Base-by-base conservation (phyloP, 1,140 invertebrate genomes). In the Megalonaias nervosa region DNA sequence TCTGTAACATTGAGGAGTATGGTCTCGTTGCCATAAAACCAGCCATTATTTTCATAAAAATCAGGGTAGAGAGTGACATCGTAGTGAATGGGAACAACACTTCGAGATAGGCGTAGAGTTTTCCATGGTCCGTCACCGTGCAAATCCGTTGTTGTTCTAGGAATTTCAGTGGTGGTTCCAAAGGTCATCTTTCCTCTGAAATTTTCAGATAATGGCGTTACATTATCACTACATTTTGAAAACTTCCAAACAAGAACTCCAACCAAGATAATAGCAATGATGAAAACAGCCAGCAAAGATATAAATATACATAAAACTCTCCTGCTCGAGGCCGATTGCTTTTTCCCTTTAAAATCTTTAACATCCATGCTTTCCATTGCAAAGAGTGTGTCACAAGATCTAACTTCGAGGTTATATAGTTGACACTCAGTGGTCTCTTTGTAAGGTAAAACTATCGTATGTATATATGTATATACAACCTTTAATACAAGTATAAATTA, bases 61-160 rank as follows among this genome's bases (percentile, higher is more conserved):
- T 96, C 92, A 0, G 96, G 96, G 76, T 94, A 91, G 58, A 97
- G 89, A 13, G 91, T 92, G 2, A 98, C 85, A 68, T 95, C 93
- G 86, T 98, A 98, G 80, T 94, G 93, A 0, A 92, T 75, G 0
- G 97, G 96, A 17, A 91, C 90, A 1, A 96, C 92, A 71, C 93
- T 91, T 11, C 89, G 87, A 0, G 95, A 93, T 65, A 98, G 90
- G 38, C 95, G 92, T 9, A 86, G 77, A 19, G 81, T 78, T 19
- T 82, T 77, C 90, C 90, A 91, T 0, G 89, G 90, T 58, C 88
- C 84, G 11, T 82, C 81, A 17, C 82, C 81, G 17, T 74, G 71
- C 1, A 61, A 71, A 19, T 62, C 31, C 13, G 73, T 67, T n/a
- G 76, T 74, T n/a, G 67, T 77, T 19, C 26, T 60, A 48, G 65